Evolutionary conservation across 2,797 vertebrate species (phyloP).

Genomic region (Scleropages formosus): DNA sequence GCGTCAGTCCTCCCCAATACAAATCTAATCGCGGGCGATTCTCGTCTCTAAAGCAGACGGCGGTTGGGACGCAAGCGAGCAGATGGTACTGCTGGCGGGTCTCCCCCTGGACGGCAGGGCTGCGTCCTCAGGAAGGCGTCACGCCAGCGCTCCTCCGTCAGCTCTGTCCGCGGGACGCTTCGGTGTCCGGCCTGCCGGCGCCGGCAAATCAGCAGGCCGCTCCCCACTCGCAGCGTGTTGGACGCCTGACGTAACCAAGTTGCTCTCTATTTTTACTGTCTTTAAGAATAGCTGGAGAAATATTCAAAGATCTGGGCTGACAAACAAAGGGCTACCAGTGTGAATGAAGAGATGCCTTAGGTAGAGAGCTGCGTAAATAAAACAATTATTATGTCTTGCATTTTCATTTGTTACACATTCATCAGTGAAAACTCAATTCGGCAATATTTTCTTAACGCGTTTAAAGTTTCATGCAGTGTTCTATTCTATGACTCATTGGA

Average conservation of each 20-base stretch:
- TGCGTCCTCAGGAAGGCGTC: slow-evolving; percentile 64
- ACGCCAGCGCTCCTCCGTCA: slow-evolving; percentile 41
- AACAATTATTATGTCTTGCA: too few relatives aligned
- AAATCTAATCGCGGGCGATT: slow-evolving; percentile 24
- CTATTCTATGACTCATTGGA: too few relatives aligned
- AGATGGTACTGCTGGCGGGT: slow-evolving; percentile 69
- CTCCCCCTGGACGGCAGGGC: slow-evolving; percentile 51
- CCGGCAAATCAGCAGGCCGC: slow-evolving; percentile 30
- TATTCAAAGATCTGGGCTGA: too few relatives aligned
- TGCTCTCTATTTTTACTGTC: too few relatives aligned
- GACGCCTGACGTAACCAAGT: not conserved
- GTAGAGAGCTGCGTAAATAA: too few relatives aligned
- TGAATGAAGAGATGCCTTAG: too few relatives aligned
- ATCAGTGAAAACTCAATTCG: too few relatives aligned
- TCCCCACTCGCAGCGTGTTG: slow-evolving; percentile 33
- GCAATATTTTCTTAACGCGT: too few relatives aligned
- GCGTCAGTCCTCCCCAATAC: not conserved
- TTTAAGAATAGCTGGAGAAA: too few relatives aligned
- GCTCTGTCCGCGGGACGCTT: slow-evolving; percentile 9
- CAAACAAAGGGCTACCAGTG: too few relatives aligned
- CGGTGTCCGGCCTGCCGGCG: slow-evolving; percentile 9
- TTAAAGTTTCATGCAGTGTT: too few relatives aligned
- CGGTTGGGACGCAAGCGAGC: slow-evolving; percentile 63
- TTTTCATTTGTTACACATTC: too few relatives aligned
- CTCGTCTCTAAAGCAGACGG: slow-evolving; percentile 49